A percentile compares a stretch with the other conserved stretches of the same genome.
Evolutionary conservation across 2,113 vertebrate species (phyloP).

Genomic region (Pygathrix nemaeus): DNA sequence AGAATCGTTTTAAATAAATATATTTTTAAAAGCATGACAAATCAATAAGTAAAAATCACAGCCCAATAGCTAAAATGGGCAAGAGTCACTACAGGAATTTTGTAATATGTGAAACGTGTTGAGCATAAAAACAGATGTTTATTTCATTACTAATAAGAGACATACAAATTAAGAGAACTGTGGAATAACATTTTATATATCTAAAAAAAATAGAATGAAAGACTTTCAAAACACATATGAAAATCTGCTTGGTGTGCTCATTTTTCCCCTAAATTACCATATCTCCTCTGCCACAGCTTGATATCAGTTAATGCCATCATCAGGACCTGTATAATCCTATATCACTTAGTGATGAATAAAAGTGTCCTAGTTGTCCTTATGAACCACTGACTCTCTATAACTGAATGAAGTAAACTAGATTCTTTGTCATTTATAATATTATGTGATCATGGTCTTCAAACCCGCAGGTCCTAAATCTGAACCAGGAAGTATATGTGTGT

Average conservation of each 20-base stretch:
- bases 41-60: neutral
- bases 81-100: neutral
- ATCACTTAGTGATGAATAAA: neutral
- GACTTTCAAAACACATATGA: neutral
- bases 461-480: neutral
- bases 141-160: neutral
- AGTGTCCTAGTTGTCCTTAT: neutral
- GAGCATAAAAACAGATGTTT: neutral
- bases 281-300: neutral
- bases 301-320: neutral
- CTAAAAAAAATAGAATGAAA: neutral
- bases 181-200: neutral
- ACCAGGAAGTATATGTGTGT: neutral
- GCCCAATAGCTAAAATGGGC: neutral
- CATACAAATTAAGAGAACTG: neutral
- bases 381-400: neutral
- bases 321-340: neutral
- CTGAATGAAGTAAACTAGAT: neutral
- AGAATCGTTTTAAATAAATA: neutral
- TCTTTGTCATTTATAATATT: neutral
- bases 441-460: neutral
- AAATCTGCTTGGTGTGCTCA: neutral
- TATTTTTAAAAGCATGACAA: conserved; percentile 30
- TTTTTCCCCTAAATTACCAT: neutral
- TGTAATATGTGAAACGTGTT: neutral